Evolutionary conservation across 2,113 vertebrate species (phyloP), one percentile per base, ranked within the genome.

Genomic region (Oreocharis arfaki): DNA sequence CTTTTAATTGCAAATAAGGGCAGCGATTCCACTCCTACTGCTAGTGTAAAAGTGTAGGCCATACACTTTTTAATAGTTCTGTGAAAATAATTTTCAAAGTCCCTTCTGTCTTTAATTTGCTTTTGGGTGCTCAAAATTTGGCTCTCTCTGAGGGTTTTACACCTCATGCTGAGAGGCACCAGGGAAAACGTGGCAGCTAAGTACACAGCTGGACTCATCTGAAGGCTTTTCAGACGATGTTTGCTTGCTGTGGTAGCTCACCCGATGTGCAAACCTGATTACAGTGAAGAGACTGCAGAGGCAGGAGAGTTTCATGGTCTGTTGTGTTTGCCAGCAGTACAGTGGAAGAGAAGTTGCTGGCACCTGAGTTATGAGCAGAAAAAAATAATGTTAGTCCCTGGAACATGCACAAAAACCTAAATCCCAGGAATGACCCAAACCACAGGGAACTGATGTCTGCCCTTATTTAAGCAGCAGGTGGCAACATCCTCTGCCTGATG

Each of bases 391-490:
- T 47, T 42, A 30, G 18, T 61, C 26, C 27, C 15, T 16, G 46
- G 15, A 50, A 37, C 3, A 2, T 5, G 32, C 52, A 27, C 21
- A 71, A 68, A 71, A 59, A 7, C 28, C 68, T 5, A 76, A 61
- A 73, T 12, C 30, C 10, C 53, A 27, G 30, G 18, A 71, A 71
- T 63, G 16, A 59, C 7, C 26, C 11, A 35, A 60, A 55, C 9
- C 9, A 44, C 2, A 1, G 33, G 37, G 21, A 64, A 42, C 35
- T 44, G 6, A 41, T 83, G 64, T 20, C 37, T 81, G 19, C 21
- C 18, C 26, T 4, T 26, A 6, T 90, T 90, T 84, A 71, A 96
- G 84, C 96, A 95, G 87, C 57, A 95, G 96, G 91, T 94, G 97
- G 96, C 94, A 94, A 81, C 89, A 87, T 93, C 59, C 33, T n/a